Evolutionary conservation across 2,888 invertebrate species (phyloP).

Genomic region (Tetramorium bicarinatum): DNA sequence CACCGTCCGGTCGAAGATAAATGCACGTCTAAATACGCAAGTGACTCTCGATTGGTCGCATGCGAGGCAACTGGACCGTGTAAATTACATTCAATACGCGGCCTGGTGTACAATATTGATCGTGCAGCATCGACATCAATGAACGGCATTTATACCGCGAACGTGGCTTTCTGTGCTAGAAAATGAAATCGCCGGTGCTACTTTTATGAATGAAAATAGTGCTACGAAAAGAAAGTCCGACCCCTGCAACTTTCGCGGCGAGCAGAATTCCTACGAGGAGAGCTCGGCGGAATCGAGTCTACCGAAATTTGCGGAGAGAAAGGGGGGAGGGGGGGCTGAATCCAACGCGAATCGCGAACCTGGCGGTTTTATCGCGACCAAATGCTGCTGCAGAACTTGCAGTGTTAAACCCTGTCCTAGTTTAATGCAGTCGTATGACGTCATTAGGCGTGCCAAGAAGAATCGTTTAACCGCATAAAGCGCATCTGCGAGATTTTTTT

Average conservation of each 20-base stretch:
- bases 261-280: not conserved
- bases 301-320: slow-evolving; percentile 1
- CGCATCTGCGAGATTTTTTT: slow-evolving; percentile 23
- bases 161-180: slow-evolving; percentile 63
- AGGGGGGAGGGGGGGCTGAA: no score
- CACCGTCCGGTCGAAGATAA: not conserved
- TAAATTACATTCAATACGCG: slow-evolving; percentile 49
- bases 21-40: slow-evolving; percentile 14
- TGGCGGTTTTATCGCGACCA: slow-evolving; percentile 4
- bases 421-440: slow-evolving; percentile 49
- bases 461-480: slow-evolving; percentile 44
- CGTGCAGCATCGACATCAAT: slow-evolving; percentile 44
- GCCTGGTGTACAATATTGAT: slow-evolving; percentile 48
- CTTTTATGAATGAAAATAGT: slow-evolving; percentile 78
- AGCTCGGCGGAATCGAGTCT: not conserved
- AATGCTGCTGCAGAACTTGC: slow-evolving; percentile 32
- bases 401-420: slow-evolving; percentile 48
- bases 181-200: slow-evolving; percentile 73
- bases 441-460: slow-evolving; percentile 49
- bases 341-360: not conserved
- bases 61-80: slow-evolving; percentile 47
- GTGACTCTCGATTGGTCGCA: slow-evolving; percentile 36
- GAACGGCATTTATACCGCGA: slow-evolving; percentile 44
- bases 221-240: slow-evolving; percentile 67
- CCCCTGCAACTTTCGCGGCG: slow-evolving; percentile 12